Evolutionary conservation across 1,140 invertebrate genomes (phyloP), one percentile per base, ranked within the genome.

Genomic region (Pogonognathellus flavescens): DNA sequence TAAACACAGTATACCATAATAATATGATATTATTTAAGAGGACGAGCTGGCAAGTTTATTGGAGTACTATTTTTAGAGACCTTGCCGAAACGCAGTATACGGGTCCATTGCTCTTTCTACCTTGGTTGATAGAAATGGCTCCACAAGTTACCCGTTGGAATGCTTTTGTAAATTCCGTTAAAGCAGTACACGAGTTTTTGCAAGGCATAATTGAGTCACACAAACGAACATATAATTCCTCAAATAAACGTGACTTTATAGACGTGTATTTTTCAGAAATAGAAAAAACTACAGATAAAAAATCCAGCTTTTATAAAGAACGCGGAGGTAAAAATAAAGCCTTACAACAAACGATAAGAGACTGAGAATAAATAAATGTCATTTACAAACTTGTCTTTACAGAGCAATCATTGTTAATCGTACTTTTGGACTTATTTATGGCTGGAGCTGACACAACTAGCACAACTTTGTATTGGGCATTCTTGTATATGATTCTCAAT

Each of bases 391-490:
- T 70, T 83, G n/a, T 86, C 80, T 22, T 25, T 60, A n/a, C 13
- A 89, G 87, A 89, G 31, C 84, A 88, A 66, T 89, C 88, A 13
- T 80, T 88, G 7, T 80, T 87, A 22, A 53, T 88, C 10, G 86
- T 87, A 16, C 41, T 88, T 13, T 50, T 89, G 62, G 89, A 89
- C 62, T 89, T 90, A 20, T 89, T 91, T 16, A 94, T 96, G 91
- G 95, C 95, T 25, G 95, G 95, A 0, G 94, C 95, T 0, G 95
- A 97, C 90, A 97, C 95, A 0, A 96, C 95, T 0, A 94, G 93
- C 52, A 96, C 96, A 88, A 94, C 93, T 22, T 91, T 96, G 86
- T 93, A 93, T 20, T 96, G 96, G 89, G 93, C 94, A 60, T 95
- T 97, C 83, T 93, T 96, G 80, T 94, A 95, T 87, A 91, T 97